A percentile compares a stretch with the other conserved stretches of the same genome.
These are phyloP conservation scores for Gymnodraco acuticeps DNA, from an alignment of 2,797 vertebrate species.

Conservation along the genomic window DNA sequence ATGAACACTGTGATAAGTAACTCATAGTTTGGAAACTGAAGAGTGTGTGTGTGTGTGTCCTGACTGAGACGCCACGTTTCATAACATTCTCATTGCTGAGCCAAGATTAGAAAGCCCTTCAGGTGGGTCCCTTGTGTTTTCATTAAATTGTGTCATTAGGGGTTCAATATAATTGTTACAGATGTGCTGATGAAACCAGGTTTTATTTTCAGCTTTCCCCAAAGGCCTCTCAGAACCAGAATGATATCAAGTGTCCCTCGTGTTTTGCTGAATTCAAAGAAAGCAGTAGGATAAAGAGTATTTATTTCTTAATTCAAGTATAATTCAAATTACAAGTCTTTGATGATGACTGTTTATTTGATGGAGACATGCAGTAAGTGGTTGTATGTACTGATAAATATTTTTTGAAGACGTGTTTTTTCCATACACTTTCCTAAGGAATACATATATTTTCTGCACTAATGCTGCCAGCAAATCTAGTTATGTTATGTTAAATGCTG, in stretches of 20 bases:
- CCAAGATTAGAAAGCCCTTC: slow-evolving; percentile 66
- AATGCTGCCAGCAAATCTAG: not conserved
- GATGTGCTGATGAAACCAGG: slow-evolving; percentile 77
- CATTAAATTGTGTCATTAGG: slow-evolving; percentile 73
- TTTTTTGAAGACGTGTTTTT: not conserved
- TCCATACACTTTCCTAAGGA: not conserved
- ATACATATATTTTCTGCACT: not conserved
- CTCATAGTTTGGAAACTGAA: not conserved
- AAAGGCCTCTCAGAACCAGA: slow-evolving; percentile 34
- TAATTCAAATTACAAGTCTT: not conserved
- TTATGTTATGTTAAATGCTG: not conserved
- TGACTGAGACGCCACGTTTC: slow-evolving; percentile 33
- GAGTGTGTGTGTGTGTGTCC: not conserved
- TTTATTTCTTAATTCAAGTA: not conserved
- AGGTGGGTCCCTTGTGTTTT: slow-evolving; percentile 72
- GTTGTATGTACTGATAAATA: not conserved
- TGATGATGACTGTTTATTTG: not conserved
- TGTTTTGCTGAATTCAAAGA: slow-evolving; percentile 15
- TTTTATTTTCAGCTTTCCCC: slow-evolving; percentile 74
- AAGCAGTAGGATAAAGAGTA: not conserved
- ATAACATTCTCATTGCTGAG: slow-evolving; percentile 37
- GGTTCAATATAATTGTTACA: slow-evolving; percentile 82
- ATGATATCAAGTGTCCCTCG: slow-evolving; percentile 16
- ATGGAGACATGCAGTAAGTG: not conserved
- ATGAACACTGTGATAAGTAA: not conserved